A percentile compares a stretch with the other conserved stretches of the same genome.
These are phyloP conservation scores for Mobula hypostoma DNA, from an alignment of 2,113 vertebrate genomes.

Conservation along the genomic window DNA sequence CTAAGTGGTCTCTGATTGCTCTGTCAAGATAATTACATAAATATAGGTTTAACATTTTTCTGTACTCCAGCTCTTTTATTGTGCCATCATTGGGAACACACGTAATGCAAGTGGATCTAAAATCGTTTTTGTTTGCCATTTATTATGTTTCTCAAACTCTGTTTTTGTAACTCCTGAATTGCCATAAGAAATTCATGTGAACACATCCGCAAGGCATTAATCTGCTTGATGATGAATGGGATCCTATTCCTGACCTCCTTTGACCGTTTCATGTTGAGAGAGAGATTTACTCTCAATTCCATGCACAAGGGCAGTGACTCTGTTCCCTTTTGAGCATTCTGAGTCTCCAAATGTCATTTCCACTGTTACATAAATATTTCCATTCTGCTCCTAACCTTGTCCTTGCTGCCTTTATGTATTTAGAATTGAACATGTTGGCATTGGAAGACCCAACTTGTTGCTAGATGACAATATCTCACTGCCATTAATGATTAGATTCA, in stretches of 20 bases:
- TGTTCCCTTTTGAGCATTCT: background rate
- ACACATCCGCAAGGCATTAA: background rate
- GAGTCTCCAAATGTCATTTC: background rate
- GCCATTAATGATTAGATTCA: too few species aligned
- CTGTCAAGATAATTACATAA: constrained; percentile 37
- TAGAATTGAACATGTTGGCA: background rate
- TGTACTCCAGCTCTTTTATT: constrained; percentile 30
- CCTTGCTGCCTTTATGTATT: background rate
- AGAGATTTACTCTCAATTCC: background rate
- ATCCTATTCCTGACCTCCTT: background rate
- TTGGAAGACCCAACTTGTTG: background rate
- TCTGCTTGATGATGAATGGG: background rate
- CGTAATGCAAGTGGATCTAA: background rate
- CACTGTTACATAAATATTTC: background rate
- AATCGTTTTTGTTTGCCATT: constrained; percentile 25
- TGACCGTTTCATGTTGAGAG: background rate
- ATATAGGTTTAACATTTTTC: constrained; percentile 32
- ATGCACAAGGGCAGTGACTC: background rate
- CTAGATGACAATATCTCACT: background rate
- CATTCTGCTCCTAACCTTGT: background rate
- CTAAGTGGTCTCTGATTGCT: constrained; percentile 37
- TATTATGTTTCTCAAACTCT: background rate
- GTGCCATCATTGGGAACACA: constrained; percentile 14
- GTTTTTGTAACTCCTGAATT: background rate
- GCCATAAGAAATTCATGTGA: background rate